Evolutionary conservation across 2,888 invertebrate species (phyloP), one percentile per base, ranked within the genome.

Genomic region (Tipula confusa): DNA sequence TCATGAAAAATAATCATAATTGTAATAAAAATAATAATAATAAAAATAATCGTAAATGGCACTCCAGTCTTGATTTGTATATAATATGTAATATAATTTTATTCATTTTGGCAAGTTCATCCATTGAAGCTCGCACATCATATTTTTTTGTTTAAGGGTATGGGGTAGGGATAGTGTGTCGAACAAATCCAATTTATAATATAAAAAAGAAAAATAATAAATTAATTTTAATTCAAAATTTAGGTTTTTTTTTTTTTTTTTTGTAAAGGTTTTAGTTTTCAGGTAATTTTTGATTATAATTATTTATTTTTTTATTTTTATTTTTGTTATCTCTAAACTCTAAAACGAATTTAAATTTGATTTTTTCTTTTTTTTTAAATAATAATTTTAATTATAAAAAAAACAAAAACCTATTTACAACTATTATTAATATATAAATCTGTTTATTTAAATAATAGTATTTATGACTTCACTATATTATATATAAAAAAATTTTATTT

Each of bases 1-100:
- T 64, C 64, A 64, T 64, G 64, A 64, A 64, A 64, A 64, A 9
- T 64, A 64, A 24, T 24, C 6, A 24, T 64, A 18, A 64, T 24
- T 24, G 24, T 64, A 64, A 9, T 64, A 64, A 64, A 24, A 18
- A 24, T 64, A 18, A 64, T 24, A 64, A 64, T 64, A 64, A 9
- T 64, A 64, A 64, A 24, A 64, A 64, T 64, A 64, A 64, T 24
- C 64, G 64, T 64, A 64, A 64, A 64, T 64, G 64, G 64, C 64
- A 64, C 64, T 64, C 64, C 64, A 64, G 64, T 64, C 64, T 64
- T 64, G 64, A 64, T 64, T 64, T 64, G 24, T 64, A 43, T 64
- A 64, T 64, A 24, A 64, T 24, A 24, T 64, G 24, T 64, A 64
- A 64, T 33, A 33, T 33, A 33, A 33, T 33, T 6, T 64, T 24